Percentiles rank a stretch among this genome's conserved stretches.
phyloP scores from a whole-genome alignment of 1,140 invertebrate genomes.

The Camponotus floridanus region DNA sequence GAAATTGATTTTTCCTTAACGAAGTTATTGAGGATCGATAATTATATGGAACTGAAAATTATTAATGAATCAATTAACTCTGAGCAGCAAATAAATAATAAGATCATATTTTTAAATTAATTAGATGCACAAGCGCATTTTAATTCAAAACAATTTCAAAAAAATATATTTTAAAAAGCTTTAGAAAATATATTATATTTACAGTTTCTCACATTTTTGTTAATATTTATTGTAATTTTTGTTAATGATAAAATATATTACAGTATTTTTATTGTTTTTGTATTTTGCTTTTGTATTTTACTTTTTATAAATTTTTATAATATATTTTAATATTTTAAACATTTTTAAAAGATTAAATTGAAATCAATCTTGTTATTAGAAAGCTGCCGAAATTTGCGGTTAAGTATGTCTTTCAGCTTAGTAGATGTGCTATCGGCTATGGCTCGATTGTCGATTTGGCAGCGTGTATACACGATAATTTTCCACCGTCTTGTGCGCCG shows the following conservation, averaged over 20 bases:
- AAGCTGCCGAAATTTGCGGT: background rate
- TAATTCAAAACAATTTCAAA: constrained; percentile 17
- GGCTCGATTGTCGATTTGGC: constrained; percentile 58
- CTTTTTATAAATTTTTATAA: background rate
- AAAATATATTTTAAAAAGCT: background rate
- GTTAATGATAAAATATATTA: background rate
- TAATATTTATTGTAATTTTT: background rate
- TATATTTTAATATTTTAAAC: background rate
- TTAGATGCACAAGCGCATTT: background rate
- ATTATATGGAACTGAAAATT: constrained; percentile 15
- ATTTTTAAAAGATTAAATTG: background rate
- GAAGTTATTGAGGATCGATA: background rate
- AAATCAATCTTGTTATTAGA: background rate
- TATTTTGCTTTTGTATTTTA: no score
- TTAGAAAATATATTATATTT: background rate
- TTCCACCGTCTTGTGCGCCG: constrained; percentile 60
- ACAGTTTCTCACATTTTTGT: background rate
- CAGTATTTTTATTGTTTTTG: background rate
- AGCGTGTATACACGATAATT: constrained; percentile 68
- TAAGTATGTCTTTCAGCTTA: constrained; percentile 40
- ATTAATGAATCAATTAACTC: background rate
- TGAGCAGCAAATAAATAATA: constrained; percentile 1
- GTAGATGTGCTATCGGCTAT: constrained; percentile 42
- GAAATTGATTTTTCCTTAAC: constrained; percentile 1
- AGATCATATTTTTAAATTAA: constrained; percentile 21